phyloP scores from a whole-genome alignment of 2,797 vertebrate genomes.

The Cacajao melanocephalus region DNA sequence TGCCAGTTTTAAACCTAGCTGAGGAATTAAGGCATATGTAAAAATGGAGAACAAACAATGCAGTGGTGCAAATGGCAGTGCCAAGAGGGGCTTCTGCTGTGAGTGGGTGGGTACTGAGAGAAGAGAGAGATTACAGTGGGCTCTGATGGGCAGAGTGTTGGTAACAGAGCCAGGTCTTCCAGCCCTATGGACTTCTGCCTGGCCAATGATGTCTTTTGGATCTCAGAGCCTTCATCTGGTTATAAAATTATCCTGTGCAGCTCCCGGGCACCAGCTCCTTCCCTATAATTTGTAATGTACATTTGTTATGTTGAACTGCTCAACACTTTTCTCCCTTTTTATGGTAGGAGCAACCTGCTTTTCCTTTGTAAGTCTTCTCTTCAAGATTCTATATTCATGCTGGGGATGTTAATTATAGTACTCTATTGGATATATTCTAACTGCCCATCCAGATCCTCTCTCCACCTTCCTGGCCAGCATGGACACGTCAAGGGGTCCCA shows the following conservation, averaged over 20 bases:
- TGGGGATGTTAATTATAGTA: background rate
- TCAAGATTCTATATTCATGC: background rate
- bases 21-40: background rate
- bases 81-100: background rate
- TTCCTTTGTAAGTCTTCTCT: background rate
- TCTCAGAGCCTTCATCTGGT: background rate
- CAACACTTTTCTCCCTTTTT: background rate
- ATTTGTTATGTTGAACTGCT: background rate
- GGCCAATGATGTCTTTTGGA: background rate
- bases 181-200: background rate
- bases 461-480: background rate
- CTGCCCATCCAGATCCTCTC: background rate
- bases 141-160: background rate
- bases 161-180: background rate
- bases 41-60: background rate
- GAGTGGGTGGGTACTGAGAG: background rate
- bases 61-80: background rate
- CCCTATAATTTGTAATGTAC: background rate
- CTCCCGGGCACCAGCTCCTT: background rate
- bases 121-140: background rate
- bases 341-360: background rate
- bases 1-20: slow-evolving; percentile 8
- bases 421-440: background rate
- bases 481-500: background rate
- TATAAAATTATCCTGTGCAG: background rate